Percentiles rank a stretch among this genome's conserved stretches.
phyloP scores from a whole-genome alignment of 2,888 invertebrate genomes.

The Tetropium fuscum region DNA sequence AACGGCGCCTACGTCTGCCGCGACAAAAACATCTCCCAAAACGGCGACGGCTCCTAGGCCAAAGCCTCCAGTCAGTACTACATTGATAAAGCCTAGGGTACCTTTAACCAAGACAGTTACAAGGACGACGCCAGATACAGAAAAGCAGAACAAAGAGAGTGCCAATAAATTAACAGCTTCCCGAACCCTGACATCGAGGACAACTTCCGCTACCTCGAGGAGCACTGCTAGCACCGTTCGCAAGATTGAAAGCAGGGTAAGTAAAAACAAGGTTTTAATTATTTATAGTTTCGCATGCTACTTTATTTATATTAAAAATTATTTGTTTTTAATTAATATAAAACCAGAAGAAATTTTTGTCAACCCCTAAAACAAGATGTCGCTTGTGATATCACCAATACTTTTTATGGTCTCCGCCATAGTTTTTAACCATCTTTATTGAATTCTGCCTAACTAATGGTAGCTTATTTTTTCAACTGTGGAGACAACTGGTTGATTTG shows the following conservation, averaged over 20 bases:
- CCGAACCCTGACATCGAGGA: slow-evolving; percentile 53
- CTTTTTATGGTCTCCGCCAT: no score
- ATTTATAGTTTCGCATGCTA: no score
- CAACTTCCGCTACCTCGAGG: slow-evolving; percentile 44
- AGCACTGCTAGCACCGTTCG: slow-evolving; percentile 51
- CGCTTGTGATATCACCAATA: no score
- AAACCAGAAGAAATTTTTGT: no score
- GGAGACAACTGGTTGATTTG: no score
- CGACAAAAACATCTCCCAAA: slow-evolving; percentile 1
- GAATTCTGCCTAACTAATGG: no score
- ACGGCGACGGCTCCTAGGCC: slow-evolving; percentile 3
- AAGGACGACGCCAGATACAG: slow-evolving; percentile 53
- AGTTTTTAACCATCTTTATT: no score
- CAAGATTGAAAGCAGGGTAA: slow-evolving; percentile 58
- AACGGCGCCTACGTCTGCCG: neutral
- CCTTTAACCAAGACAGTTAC: slow-evolving; percentile 17
- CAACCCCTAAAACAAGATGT: no score
- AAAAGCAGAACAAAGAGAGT: slow-evolving; percentile 77
- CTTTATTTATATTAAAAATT: no score
- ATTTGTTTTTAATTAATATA: no score
- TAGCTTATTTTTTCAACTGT: no score
- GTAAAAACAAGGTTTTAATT: no score
- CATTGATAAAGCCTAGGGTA: slow-evolving; percentile 4
- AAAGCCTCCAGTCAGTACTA: slow-evolving; percentile 7
- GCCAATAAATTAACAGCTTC: slow-evolving; percentile 72